Conservation (phyloP, 2,888 invertebrate species). For the Cephus sareptanus region DNA sequence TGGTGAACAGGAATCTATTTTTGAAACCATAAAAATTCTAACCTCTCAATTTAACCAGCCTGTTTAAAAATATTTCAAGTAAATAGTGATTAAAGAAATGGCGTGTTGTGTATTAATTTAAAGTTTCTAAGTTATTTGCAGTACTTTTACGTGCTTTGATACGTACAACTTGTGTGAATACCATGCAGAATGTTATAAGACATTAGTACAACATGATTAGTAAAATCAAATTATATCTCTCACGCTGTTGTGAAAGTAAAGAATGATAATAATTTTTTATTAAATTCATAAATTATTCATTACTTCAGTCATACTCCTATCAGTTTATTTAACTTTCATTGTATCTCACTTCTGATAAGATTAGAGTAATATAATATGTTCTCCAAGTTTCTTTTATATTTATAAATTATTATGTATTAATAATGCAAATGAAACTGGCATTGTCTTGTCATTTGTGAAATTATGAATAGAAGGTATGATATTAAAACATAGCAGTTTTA, state of each 20-base stretch:
- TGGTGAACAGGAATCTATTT: conserved; percentile 37
- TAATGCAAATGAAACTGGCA: too few relatives aligned
- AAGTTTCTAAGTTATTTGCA: background rate
- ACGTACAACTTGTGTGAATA: background rate
- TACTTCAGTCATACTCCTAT: background rate
- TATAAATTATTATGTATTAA: background rate
- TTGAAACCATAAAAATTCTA: conserved; percentile 41
- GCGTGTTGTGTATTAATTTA: background rate
- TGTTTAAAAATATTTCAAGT: background rate
- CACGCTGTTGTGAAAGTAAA: background rate
- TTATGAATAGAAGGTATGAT: background rate
- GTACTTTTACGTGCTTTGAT: background rate
- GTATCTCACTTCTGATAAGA: background rate
- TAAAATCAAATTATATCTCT: background rate
- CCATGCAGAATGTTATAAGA: background rate
- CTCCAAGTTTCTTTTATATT: background rate
- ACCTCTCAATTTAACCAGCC: conserved; percentile 17
- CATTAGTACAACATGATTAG: background rate
- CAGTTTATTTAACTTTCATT: background rate
- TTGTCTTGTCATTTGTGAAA: background rate
- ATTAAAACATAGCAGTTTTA: background rate
- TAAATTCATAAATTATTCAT: background rate
- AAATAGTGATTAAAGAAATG: background rate
- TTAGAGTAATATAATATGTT: background rate
- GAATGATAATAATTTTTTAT: background rate